A percentile compares a stretch with the other conserved stretches of the same genome.
These are phyloP conservation scores for Antrozous pallidus DNA, from an alignment of 2,797 vertebrate species.

Conservation along the genomic window DNA sequence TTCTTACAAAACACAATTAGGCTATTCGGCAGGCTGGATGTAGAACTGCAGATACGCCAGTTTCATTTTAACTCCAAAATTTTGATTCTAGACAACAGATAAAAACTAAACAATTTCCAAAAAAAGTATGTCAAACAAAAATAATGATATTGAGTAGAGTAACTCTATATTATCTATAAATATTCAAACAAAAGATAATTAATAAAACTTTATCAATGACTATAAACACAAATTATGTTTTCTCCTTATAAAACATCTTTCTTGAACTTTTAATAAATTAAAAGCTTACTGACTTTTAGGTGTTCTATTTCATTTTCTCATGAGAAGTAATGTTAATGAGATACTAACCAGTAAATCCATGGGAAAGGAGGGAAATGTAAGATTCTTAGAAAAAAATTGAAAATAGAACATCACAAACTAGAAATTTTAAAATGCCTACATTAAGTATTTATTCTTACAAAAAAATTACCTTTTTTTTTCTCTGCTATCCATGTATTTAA, in stretches of 20 bases:
- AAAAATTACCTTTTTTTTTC: constrained; percentile 83
- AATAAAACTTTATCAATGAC: constrained; percentile 11
- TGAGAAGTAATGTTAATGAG: not conserved
- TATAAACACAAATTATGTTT: not conserved
- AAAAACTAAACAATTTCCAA: not conserved
- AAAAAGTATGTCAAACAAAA: constrained; percentile 9
- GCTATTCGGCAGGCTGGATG: not conserved
- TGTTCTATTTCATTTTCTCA: constrained; percentile 1
- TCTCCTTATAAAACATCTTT: not conserved
- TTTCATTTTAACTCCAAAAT: not conserved
- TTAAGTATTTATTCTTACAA: constrained; percentile 25
- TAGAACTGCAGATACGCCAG: not conserved
- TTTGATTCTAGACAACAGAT: not conserved
- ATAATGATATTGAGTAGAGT: not conserved
- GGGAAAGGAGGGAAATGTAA: not conserved
- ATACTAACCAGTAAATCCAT: not conserved
- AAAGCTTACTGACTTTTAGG: not conserved
- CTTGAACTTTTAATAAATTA: constrained; percentile 8
- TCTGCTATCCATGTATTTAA: constrained; percentile 82
- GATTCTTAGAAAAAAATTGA: not conserved
- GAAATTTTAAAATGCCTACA: not conserved
- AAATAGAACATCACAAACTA: constrained; percentile 26
- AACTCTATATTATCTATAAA: not conserved
- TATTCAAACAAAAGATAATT: not conserved
- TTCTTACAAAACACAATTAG: not conserved